Conservation (phyloP, 2,113 vertebrate species). For the Cyphomyrus discorhynchus region DNA sequence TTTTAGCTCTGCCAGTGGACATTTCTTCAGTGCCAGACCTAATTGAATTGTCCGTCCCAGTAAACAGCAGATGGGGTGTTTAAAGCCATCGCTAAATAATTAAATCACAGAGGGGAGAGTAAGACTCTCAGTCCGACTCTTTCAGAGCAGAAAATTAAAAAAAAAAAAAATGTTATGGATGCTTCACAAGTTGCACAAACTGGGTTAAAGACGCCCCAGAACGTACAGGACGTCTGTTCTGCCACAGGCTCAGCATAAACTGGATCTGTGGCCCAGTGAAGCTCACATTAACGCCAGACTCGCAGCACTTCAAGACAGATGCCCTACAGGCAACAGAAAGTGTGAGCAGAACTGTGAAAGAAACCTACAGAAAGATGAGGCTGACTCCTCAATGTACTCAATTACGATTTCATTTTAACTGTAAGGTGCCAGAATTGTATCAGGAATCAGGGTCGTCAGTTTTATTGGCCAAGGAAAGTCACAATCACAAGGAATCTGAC, state of each 20-base stretch:
- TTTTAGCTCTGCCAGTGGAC: background rate
- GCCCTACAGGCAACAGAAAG: background rate
- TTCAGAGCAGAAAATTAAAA: slow-evolving; percentile 40
- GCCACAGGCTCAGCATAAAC: slow-evolving; percentile 25
- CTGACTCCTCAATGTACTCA: background rate
- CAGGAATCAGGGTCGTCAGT: background rate
- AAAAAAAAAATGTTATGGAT: slow-evolving; percentile 44
- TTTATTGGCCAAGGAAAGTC: background rate
- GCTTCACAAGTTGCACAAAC: slow-evolving; percentile 50
- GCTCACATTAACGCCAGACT: background rate
- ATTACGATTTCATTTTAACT: background rate
- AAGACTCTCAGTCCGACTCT: slow-evolving; percentile 8
- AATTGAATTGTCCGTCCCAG: slow-evolving; percentile 6
- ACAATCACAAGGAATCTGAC: background rate
- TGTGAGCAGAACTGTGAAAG: background rate
- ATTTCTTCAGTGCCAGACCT: background rate
- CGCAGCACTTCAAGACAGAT: background rate
- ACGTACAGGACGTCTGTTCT: slow-evolving; percentile 36
- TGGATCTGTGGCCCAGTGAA: slow-evolving; percentile 22
- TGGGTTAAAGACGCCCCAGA: slow-evolving; percentile 48
- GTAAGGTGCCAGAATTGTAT: background rate
- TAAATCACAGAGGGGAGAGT: slow-evolving; percentile 13
- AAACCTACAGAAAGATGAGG: background rate
- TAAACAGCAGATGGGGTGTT: background rate
- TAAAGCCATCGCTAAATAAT: slow-evolving; percentile 23